These are phyloP conservation scores for Nylanderia fulva DNA, from an alignment of 1,140 invertebrate species.

Conservation along the genomic window DNA sequence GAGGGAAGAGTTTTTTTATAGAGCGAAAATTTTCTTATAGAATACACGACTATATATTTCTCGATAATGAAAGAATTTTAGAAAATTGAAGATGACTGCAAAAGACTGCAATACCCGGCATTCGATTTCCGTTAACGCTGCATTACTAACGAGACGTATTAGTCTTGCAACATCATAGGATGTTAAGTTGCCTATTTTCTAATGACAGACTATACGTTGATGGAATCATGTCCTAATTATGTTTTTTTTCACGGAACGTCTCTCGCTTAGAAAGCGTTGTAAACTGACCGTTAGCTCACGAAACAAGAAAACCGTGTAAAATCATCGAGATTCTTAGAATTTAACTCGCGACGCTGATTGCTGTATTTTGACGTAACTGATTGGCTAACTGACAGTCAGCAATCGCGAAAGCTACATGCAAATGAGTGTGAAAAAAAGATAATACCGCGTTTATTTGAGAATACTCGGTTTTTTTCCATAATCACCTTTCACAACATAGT, in stretches of 20 bases:
- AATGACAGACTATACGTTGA: neutral
- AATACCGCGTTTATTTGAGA: slow-evolving; percentile 7
- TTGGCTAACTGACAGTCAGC: slow-evolving; percentile 3
- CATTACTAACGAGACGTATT: slow-evolving; percentile 24
- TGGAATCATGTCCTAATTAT: slow-evolving; percentile 28
- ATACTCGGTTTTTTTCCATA: neutral
- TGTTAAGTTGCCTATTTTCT: slow-evolving; percentile 48
- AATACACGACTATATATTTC: too few relatives aligned
- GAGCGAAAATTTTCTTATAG: too few relatives aligned
- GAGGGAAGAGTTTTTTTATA: too few relatives aligned
- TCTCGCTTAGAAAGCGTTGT: slow-evolving; percentile 30
- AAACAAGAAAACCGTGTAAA: slow-evolving; percentile 38
- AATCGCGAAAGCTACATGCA: slow-evolving; percentile 5
- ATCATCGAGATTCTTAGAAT: slow-evolving; percentile 35
- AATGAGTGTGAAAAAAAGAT: slow-evolving; percentile 11
- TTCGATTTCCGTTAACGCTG: neutral
- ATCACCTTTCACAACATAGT: slow-evolving; percentile 1
- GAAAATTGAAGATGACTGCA: neutral
- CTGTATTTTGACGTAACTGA: slow-evolving; percentile 35
- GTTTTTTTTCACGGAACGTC: slow-evolving; percentile 19
- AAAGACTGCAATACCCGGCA: neutral
- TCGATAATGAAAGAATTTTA: neutral
- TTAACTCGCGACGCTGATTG: slow-evolving; percentile 38
- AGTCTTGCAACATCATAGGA: neutral
- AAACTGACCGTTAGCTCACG: slow-evolving; percentile 27